Evolutionary conservation across 2,888 invertebrate genomes (phyloP).

Genomic region (Trachelus stipa): DNA sequence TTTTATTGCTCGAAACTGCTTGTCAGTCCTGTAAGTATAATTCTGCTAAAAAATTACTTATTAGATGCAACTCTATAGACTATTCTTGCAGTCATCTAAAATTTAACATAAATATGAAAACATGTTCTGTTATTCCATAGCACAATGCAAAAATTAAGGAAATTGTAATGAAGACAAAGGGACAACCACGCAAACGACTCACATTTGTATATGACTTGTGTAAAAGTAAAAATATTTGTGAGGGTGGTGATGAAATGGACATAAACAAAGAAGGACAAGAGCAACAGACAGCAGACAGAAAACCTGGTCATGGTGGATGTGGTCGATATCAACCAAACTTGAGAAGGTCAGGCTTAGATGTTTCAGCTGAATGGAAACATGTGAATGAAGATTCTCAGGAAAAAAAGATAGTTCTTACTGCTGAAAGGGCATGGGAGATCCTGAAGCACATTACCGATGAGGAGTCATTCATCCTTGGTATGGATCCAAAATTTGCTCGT

Average conservation of each 20-base stretch:
- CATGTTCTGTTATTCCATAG: conserved; percentile 67
- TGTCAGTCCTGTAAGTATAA: conserved; percentile 87
- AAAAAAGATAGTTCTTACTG: conserved; percentile 91
- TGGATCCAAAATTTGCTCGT: conserved; percentile 97
- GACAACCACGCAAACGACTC: conserved; percentile 93
- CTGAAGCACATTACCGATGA: conserved; percentile 96
- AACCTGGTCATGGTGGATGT: conserved; percentile 92
- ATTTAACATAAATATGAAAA: conserved; percentile 39
- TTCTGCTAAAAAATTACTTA: conserved; percentile 18
- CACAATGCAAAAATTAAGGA: conserved; percentile 94
- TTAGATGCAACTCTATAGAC: background rate
- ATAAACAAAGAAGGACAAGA: conserved; percentile 82
- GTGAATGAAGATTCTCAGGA: conserved; percentile 99
- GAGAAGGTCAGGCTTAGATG: conserved; percentile 87
- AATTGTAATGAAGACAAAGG: conserved; percentile 95
- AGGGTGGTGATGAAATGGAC: conserved; percentile 98
- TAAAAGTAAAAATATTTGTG: conserved; percentile 98
- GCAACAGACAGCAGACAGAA: conserved; percentile 67
- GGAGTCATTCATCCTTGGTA: conserved; percentile 91
- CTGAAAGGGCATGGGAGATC: conserved; percentile 97
- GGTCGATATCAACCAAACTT: conserved; percentile 98
- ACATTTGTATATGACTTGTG: conserved; percentile 97
- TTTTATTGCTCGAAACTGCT: conserved; percentile 98
- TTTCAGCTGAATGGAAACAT: conserved; percentile 98
- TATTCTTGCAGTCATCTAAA: conserved; percentile 39